These are phyloP conservation scores for Xiphorhynchus erythropygius DNA, from an alignment of 2,797 vertebrate species.

Conservation along the genomic window DNA sequence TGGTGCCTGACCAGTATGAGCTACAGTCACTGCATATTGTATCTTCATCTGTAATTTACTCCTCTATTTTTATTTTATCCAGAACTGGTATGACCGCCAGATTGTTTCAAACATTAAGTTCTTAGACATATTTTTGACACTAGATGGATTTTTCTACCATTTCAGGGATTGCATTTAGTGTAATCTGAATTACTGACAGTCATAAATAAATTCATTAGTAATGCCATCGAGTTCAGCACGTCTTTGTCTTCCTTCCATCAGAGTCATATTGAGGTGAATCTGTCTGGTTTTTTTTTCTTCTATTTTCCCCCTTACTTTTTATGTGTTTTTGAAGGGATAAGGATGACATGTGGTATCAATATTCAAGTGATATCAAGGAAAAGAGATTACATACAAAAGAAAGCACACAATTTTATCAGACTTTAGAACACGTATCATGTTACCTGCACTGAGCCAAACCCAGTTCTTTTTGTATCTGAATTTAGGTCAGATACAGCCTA, in stretches of 20 bases:
- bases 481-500: background rate
- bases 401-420: background rate
- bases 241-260: background rate
- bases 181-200: background rate
- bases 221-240: background rate
- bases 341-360: constrained; percentile 32
- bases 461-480: background rate
- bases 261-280: constrained; percentile 4
- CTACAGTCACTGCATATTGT: background rate
- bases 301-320: background rate
- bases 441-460: background rate
- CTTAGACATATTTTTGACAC: background rate
- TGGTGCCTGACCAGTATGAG: background rate
- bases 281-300: background rate
- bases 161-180: background rate
- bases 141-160: background rate
- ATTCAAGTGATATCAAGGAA: constrained; percentile 1
- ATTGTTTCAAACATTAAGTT: background rate
- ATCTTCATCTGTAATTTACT: background rate
- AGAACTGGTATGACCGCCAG: background rate
- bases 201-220: background rate
- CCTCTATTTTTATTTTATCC: background rate
- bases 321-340: background rate
- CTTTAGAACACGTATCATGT: constrained; percentile 13
- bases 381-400: constrained; percentile 5